These are phyloP conservation scores for Steinernema carpocapsae DNA, from an alignment of 2,888 invertebrate species.

Conservation along the genomic window DNA sequence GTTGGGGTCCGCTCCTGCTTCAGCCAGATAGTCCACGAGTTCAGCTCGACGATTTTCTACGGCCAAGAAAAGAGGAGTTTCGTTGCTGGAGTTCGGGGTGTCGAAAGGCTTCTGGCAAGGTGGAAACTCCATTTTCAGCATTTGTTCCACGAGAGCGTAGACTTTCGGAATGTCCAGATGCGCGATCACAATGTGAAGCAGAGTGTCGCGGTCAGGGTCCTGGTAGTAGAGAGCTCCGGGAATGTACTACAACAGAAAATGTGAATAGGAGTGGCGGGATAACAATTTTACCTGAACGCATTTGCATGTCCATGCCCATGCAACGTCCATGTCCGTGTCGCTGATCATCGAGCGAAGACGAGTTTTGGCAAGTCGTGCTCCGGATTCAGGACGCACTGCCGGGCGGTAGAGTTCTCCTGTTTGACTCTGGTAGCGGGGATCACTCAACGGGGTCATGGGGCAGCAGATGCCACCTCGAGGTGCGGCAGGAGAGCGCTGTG, in stretches of 20 bases:
- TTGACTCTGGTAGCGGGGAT: conserved; percentile 26
- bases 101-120: conserved; percentile 59
- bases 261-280: background rate
- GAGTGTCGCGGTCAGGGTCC: conserved; percentile 67
- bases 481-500: conserved; percentile 58
- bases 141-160: conserved; percentile 67
- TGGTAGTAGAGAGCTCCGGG: conserved; percentile 55
- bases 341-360: conserved; percentile 58
- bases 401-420: conserved; percentile 29
- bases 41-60: conserved; percentile 60
- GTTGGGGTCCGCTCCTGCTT: conserved; percentile 66
- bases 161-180: conserved; percentile 66
- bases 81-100: conserved; percentile 62
- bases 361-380: conserved; percentile 56
- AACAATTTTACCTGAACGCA: conserved; percentile 52
- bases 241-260: conserved; percentile 38
- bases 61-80: conserved; percentile 67
- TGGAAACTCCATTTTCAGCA: conserved; percentile 57
- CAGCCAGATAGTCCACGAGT: conserved; percentile 67
- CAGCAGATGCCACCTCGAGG: conserved; percentile 55
- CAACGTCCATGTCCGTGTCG: conserved; percentile 61
- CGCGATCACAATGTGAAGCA: conserved; percentile 67
- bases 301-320: conserved; percentile 67
- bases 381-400: conserved; percentile 8
- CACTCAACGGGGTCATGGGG: conserved; percentile 21